A percentile compares a stretch with the other conserved stretches of the same genome.
phyloP scores from a whole-genome alignment of 2,888 invertebrate species.

The Caenorhabditis doughertyi region DNA sequence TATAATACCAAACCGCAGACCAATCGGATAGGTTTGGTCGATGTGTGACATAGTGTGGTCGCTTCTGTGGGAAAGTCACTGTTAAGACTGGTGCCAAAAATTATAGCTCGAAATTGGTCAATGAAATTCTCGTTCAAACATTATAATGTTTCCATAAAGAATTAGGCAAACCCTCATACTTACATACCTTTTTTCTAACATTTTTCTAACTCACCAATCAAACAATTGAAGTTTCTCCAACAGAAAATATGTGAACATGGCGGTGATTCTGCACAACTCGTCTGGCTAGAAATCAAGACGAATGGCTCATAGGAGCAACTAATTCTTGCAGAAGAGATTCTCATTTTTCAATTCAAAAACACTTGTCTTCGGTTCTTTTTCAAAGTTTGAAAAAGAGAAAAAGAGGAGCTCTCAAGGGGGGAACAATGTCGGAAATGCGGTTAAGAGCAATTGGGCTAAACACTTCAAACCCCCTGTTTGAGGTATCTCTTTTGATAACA shows the following conservation, averaged over 20 bases:
- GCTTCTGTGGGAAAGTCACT: no score
- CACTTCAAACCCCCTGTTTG: slow-evolving; percentile 50
- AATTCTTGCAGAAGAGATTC: slow-evolving; percentile 1
- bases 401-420: slow-evolving; percentile 32
- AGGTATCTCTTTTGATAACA: slow-evolving; percentile 20
- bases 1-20: no score
- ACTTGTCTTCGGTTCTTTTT: slow-evolving; percentile 11
- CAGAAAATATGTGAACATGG: slow-evolving; percentile 72
- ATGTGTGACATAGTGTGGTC: no score
- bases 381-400: background rate
- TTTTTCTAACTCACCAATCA: slow-evolving; percentile 63
- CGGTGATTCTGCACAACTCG: slow-evolving; percentile 69
- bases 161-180: no score
- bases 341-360: slow-evolving; percentile 1
- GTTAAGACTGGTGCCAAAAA: no score
- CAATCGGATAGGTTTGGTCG: no score
- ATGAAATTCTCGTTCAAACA: no score
- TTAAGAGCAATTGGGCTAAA: slow-evolving; percentile 46
- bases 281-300: slow-evolving; percentile 61
- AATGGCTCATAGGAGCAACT: slow-evolving; percentile 65
- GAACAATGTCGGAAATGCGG: slow-evolving; percentile 61
- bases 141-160: no score
- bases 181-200: background rate
- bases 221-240: slow-evolving; percentile 66
- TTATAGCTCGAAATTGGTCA: no score